phyloP scores from a whole-genome alignment of 2,113 vertebrate species.

The Gopherus evgoodei region DNA sequence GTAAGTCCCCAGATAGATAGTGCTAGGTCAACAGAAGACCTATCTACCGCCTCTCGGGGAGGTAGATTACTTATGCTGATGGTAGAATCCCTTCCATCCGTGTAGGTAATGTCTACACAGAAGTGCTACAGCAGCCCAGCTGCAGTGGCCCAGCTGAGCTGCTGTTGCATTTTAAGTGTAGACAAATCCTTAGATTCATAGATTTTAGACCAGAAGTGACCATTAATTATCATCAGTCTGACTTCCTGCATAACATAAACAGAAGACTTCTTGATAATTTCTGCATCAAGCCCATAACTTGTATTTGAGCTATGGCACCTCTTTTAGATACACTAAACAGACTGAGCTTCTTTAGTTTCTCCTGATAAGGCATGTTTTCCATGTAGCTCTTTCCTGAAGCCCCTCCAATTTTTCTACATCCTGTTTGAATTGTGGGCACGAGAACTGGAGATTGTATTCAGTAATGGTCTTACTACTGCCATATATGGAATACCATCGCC shows the following conservation, averaged over 20 bases:
- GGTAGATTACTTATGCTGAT: neutral
- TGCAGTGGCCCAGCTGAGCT: neutral
- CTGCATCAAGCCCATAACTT: neutral
- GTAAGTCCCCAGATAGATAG: neutral
- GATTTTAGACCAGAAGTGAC: constrained; percentile 13
- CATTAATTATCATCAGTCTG: neutral
- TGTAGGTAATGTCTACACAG: neutral
- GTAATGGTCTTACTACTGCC: neutral
- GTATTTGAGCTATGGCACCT: neutral
- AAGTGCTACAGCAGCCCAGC: neutral
- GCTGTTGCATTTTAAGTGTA: neutral
- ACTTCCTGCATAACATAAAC: neutral
- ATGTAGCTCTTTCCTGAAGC: neutral
- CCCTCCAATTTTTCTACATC: neutral
- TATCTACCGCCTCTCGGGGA: neutral
- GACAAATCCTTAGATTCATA: neutral
- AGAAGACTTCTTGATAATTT: neutral
- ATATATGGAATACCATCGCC: neutral
- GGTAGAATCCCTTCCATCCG: neutral
- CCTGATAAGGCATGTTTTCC: neutral
- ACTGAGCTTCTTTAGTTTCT: neutral
- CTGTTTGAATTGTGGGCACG: neutral
- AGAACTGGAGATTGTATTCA: neutral
- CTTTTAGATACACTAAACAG: neutral
- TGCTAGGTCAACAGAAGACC: neutral